These are phyloP conservation scores for Notospermus geniculatus DNA, from an alignment of 1,140 invertebrate genomes.

Conservation along the genomic window DNA sequence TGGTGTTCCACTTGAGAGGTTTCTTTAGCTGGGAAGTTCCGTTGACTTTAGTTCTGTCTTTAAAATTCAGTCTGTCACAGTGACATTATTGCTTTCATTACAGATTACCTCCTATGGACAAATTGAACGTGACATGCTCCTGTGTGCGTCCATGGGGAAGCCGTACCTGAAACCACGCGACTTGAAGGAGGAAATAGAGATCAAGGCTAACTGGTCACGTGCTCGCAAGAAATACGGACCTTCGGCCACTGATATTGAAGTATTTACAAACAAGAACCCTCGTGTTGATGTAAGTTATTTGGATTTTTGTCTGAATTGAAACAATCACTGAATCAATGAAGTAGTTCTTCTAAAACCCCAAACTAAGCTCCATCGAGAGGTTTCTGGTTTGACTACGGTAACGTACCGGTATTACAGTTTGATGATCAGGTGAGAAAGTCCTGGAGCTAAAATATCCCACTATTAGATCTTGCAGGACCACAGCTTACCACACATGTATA, in stretches of 20 bases:
- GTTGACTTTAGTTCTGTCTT: no score
- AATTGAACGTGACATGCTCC: slow-evolving; percentile 41
- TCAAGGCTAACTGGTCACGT: slow-evolving; percentile 53
- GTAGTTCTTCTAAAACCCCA: neutral
- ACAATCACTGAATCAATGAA: neutral
- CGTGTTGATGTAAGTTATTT: slow-evolving; percentile 41
- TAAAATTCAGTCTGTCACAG: no score
- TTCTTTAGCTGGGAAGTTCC: no score
- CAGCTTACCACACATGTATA: no score
- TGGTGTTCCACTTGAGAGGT: no score
- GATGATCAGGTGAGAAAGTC: neutral
- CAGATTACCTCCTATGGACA: slow-evolving; percentile 44
- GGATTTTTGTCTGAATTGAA: neutral
- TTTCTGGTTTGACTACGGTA: neutral
- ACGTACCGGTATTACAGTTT: neutral
- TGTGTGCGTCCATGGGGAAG: slow-evolving; percentile 47
- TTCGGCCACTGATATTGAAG: slow-evolving; percentile 43
- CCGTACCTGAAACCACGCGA: slow-evolving; percentile 33
- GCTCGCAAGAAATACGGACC: slow-evolving; percentile 49
- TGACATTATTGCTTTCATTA: slow-evolving; percentile 13
- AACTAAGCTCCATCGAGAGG: neutral
- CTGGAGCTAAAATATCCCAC: neutral
- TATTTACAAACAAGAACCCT: slow-evolving; percentile 31
- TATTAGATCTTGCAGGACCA: neutral
- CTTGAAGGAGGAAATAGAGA: slow-evolving; percentile 35